These are phyloP conservation scores for Pheosia gnoma DNA, from an alignment of 2,888 invertebrate species.

Conservation along the genomic window DNA sequence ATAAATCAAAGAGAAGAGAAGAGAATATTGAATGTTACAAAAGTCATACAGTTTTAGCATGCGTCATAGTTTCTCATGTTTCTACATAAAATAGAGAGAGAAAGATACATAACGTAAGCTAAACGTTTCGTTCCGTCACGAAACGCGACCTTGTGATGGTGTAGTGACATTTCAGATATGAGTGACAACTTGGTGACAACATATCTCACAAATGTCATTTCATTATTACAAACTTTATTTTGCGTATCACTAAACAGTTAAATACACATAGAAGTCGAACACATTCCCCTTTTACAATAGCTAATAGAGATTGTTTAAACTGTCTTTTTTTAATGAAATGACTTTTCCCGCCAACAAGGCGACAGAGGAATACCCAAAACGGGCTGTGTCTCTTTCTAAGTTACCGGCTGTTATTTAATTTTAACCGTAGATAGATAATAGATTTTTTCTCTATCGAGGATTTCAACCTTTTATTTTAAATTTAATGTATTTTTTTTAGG, in stretches of 20 bases:
- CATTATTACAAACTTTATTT: not conserved
- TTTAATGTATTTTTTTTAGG: too few relatives aligned
- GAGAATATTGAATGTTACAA: too few relatives aligned
- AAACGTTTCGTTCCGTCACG: not conserved
- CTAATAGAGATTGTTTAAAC: not conserved
- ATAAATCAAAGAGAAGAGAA: too few relatives aligned
- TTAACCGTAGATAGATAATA: too few relatives aligned
- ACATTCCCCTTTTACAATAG: not conserved
- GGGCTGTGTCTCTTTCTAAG: too few relatives aligned
- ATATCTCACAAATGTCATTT: not conserved
- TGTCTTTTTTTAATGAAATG: too few relatives aligned
- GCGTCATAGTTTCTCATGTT: not conserved
- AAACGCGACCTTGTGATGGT: not conserved
- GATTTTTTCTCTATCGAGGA: too few relatives aligned
- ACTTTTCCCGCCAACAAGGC: too few relatives aligned
- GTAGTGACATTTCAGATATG: not conserved
- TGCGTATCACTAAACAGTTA: not conserved
- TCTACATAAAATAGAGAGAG: not conserved
- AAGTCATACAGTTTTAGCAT: not conserved
- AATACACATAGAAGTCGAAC: not conserved
- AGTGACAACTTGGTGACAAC: too few relatives aligned
- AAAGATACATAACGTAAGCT: not conserved
- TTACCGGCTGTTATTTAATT: too few relatives aligned
- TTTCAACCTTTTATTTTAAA: too few relatives aligned
- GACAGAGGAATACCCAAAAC: too few relatives aligned